Base-by-base conservation (phyloP, 2,888 invertebrate genomes). In the Suillia variegata region DNA sequence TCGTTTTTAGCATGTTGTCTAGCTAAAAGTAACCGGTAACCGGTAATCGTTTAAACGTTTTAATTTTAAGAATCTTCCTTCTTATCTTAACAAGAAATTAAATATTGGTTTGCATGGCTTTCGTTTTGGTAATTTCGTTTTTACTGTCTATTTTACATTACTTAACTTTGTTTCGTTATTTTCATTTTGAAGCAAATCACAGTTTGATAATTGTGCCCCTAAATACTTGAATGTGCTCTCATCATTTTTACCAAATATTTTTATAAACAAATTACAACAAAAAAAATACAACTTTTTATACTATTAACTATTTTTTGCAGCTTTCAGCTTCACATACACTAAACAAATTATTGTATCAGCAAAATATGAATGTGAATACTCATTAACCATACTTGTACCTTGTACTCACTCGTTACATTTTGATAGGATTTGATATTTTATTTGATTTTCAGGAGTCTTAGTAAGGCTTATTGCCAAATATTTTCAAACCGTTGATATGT, bases 151-250 rank as follows among this genome's bases (percentile, higher is more conserved):
- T 26, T 21, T 45, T 47, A 6, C 31, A 47, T 47, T 31, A 18
- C 22, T 49, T 56, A 38, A 26, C 50, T 50, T n/a, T 49, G 21
- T 50, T 24, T 24, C n/a, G 10, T 63, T 65, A 38, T 54, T 57
- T 65, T 71, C 22, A 48, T 61, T 70, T 66, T 57, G 50, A 70
- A 69, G 77, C 77, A 78, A 78, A 71, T 77, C 79, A 79, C 77
- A 78, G 77, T 78, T 77, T 75, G 72, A 73, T 72, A 69, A 18
- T 45, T 45, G 18, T 20, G 45, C 45, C 45, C 45, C 45, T 45
- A 8, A 45, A n/a, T n/a, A n/a, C n/a, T n/a, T n/a, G 15, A 5
- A n/a, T 38, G n/a, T 38, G 38, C 38, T 38, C 6, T 26, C 10
- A 26, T 26, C 10, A n/a, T 10, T 13, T 38, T 10, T 38, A 38